Conservation (phyloP, 2,888 invertebrate species). For the Patella depressa region DNA sequence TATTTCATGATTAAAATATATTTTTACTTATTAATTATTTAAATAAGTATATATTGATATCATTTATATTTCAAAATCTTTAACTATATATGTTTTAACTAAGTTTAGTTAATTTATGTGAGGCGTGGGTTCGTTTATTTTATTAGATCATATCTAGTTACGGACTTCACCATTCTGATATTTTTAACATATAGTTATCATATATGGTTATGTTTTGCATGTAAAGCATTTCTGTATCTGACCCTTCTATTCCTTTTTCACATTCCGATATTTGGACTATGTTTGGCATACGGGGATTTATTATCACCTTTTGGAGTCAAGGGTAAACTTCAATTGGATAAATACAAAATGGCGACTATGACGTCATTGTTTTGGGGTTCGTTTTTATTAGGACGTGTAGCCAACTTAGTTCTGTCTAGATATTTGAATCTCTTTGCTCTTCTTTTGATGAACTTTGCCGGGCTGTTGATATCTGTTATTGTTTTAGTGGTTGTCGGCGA, state of each 20-base stretch:
- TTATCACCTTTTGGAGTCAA: slow-evolving; percentile 28
- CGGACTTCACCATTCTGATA: too few relatives aligned
- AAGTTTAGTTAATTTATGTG: too few relatives aligned
- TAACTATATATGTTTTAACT: too few relatives aligned
- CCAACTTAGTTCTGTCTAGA: slow-evolving; percentile 20
- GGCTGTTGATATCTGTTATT: slow-evolving; percentile 18
- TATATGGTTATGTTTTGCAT: too few relatives aligned
- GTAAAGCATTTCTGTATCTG: slow-evolving; percentile 12
- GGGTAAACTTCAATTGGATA: slow-evolving; percentile 22
- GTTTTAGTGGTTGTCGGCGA: slow-evolving; percentile 16
- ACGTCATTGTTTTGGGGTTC: slow-evolving; percentile 34
- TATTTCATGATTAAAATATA: too few relatives aligned
- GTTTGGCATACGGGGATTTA: slow-evolving; percentile 32
- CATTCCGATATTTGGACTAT: slow-evolving; percentile 32
- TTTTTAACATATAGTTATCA: too few relatives aligned
- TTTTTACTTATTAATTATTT: too few relatives aligned
- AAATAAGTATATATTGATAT: too few relatives aligned
- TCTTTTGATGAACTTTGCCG: slow-evolving; percentile 25
- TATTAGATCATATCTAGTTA: too few relatives aligned
- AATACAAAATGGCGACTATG: slow-evolving; percentile 24
- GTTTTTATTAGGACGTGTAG: slow-evolving; percentile 24
- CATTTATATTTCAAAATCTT: too few relatives aligned
- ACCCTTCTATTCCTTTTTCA: slow-evolving; percentile 30
- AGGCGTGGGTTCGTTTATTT: too few relatives aligned
- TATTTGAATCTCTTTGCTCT: slow-evolving; percentile 21